Conservation (phyloP, 2,113 vertebrate genomes). For the Anoura caudifer region DNA sequence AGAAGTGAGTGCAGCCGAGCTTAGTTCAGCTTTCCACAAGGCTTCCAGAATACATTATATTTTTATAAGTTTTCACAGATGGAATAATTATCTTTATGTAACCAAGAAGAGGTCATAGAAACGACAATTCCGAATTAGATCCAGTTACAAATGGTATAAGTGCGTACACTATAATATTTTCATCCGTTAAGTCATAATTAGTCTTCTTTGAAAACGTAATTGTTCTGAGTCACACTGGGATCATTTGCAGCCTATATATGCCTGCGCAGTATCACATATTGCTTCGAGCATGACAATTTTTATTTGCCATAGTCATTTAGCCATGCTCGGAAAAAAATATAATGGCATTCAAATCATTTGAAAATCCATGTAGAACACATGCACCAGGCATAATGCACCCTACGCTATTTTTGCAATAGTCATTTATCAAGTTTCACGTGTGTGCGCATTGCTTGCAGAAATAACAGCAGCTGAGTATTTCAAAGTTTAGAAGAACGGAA, state of each 20-base stretch:
- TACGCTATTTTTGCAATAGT: not conserved
- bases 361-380: constrained; percentile 7
- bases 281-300: constrained; percentile 41
- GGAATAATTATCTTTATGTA: constrained; percentile 73
- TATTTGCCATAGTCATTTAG: constrained; percentile 43
- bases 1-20: not conserved
- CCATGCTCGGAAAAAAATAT: not conserved
- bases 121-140: constrained; percentile 67
- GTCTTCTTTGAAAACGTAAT: constrained; percentile 62
- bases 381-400: not conserved
- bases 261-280: not conserved
- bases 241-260: constrained; percentile 38
- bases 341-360: constrained; percentile 15
- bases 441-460: not conserved
- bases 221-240: constrained; percentile 43
- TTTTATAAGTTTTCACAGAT: constrained; percentile 72
- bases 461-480: not conserved
- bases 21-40: constrained; percentile 19
- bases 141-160: constrained; percentile 54
- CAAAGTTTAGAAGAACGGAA: not conserved
- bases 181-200: constrained; percentile 68
- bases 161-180: constrained; percentile 60
- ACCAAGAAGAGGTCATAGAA: constrained; percentile 65
- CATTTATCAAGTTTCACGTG: not conserved
- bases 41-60: constrained; percentile 54